phyloP scores from a whole-genome alignment of 2,888 invertebrate genomes.

The Tuta absoluta region DNA sequence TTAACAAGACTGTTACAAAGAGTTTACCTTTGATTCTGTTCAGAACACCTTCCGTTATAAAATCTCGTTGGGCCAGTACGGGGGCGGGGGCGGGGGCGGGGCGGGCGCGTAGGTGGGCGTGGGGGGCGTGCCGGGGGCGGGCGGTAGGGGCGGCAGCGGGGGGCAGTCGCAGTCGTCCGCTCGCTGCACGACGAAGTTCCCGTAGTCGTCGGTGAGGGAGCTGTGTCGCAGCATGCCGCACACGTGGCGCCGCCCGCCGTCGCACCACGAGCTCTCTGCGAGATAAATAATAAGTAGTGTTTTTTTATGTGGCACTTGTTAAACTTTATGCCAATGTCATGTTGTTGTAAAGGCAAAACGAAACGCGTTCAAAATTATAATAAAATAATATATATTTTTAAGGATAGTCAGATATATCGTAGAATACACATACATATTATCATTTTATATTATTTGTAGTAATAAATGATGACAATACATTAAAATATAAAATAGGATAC shows the following conservation, averaged over 20 bases:
- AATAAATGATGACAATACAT: too few relatives aligned
- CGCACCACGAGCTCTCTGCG: slow-evolving; percentile 67
- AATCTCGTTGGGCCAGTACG: slow-evolving; percentile 34
- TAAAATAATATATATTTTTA: too few relatives aligned
- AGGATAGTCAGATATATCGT: too few relatives aligned
- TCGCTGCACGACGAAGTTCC: slow-evolving; percentile 73
- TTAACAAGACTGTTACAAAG: too few relatives aligned
- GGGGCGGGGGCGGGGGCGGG: slow-evolving; percentile 31
- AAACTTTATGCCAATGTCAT: too few relatives aligned
- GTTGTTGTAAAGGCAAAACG: too few relatives aligned
- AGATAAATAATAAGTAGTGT: neutral
- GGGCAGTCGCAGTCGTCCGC: slow-evolving; percentile 72
- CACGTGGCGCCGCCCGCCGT: slow-evolving; percentile 62
- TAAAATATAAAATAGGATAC: too few relatives aligned
- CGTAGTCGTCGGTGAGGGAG: slow-evolving; percentile 78
- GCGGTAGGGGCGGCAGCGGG: slow-evolving; percentile 32
- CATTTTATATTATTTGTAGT: too few relatives aligned
- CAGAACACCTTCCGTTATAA: slow-evolving; percentile 35
- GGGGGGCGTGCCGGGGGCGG: slow-evolving; percentile 40
- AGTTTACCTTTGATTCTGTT: too few relatives aligned
- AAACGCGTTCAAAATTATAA: too few relatives aligned
- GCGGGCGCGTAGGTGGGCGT: slow-evolving; percentile 36
- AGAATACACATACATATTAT: too few relatives aligned
- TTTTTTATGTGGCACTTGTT: neutral
- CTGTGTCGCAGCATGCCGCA: slow-evolving; percentile 70